Percentiles rank a stretch among this genome's conserved stretches.
phyloP scores from a whole-genome alignment of 2,113 vertebrate species.

The Malurus cyaneus region DNA sequence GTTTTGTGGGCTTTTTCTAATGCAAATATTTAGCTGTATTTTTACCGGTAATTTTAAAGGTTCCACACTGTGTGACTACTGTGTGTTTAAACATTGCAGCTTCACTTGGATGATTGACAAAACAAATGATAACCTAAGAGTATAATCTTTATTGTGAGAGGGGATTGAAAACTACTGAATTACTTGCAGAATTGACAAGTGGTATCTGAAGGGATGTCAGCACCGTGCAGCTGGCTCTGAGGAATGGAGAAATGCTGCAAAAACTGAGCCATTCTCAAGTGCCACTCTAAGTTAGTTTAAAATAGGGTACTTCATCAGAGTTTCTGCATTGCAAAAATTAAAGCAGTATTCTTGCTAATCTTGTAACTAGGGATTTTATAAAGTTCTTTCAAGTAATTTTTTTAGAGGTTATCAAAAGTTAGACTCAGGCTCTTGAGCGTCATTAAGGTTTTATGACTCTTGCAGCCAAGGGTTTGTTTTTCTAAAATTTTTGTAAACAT shows the following conservation, averaged over 20 bases:
- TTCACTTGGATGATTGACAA: slow-evolving; percentile 53
- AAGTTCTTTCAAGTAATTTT: neutral
- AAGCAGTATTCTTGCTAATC: neutral
- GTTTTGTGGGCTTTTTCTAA: neutral
- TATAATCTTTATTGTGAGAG: slow-evolving; percentile 35
- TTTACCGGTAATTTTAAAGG: slow-evolving; percentile 54
- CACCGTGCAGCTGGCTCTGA: neutral
- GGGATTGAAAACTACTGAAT: neutral
- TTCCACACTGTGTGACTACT: neutral
- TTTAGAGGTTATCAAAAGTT: neutral
- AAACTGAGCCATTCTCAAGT: neutral
- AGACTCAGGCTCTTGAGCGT: neutral
- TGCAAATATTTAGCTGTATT: slow-evolving; percentile 68
- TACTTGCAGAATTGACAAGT: slow-evolving; percentile 20
- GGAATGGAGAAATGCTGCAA: neutral
- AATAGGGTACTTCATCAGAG: neutral
- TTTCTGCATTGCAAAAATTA: neutral
- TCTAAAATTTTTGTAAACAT: neutral
- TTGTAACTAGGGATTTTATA: neutral
- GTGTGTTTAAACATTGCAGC: slow-evolving; percentile 25
- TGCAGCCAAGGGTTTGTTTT: neutral
- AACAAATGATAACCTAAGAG: slow-evolving; percentile 45
- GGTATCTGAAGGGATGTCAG: neutral
- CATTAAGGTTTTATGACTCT: neutral
- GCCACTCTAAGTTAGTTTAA: neutral